A percentile compares a stretch with the other conserved stretches of the same genome.
These are phyloP conservation scores for Nibea coibor DNA, from an alignment of 2,113 vertebrate genomes.

Conservation along the genomic window DNA sequence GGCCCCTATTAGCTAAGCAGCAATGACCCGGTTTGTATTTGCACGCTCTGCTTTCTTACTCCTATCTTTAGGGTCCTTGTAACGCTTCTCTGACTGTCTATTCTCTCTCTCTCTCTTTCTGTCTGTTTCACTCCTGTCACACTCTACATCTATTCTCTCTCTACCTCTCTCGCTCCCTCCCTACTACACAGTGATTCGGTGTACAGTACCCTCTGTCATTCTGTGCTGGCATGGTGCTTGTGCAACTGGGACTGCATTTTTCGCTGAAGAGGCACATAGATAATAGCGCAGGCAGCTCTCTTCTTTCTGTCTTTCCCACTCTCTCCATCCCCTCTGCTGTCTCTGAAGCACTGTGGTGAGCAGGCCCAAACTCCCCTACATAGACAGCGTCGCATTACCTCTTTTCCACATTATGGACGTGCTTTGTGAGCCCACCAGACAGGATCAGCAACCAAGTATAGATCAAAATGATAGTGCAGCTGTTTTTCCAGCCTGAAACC, in stretches of 20 bases:
- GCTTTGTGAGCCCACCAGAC: slow-evolving; percentile 2
- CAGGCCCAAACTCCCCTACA: slow-evolving; percentile 67
- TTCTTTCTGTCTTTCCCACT: slow-evolving; percentile 62
- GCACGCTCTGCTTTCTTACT: slow-evolving; percentile 99
- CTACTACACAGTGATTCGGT: slow-evolving; percentile 98
- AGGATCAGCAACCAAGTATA: not conserved
- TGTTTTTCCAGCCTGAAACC: not conserved
- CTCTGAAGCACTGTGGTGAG: slow-evolving; percentile 74
- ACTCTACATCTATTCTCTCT: slow-evolving; percentile 88
- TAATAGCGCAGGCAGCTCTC: slow-evolving; percentile 97
- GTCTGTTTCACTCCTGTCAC: slow-evolving; percentile 84
- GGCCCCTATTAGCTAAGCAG: slow-evolving; percentile 99
- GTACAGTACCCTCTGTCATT: slow-evolving; percentile 99
- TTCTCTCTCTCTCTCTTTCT: slow-evolving; percentile 89
- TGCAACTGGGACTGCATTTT: slow-evolving; percentile 99
- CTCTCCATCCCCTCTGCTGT: slow-evolving; percentile 55
- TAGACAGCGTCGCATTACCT: slow-evolving; percentile 41
- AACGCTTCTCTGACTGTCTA: slow-evolving; percentile 90
- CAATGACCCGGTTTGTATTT: slow-evolving; percentile 99
- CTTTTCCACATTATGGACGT: slow-evolving; percentile 12
- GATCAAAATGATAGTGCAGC: not conserved
- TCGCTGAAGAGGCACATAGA: slow-evolving; percentile 93
- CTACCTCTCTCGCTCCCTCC: slow-evolving; percentile 91
- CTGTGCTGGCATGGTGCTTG: slow-evolving; percentile 99
- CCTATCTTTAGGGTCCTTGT: slow-evolving; percentile 89